Evolutionary conservation across 1,140 invertebrate genomes (phyloP), one percentile per base, ranked within the genome.

Genomic region (Neelides sp.): DNA sequence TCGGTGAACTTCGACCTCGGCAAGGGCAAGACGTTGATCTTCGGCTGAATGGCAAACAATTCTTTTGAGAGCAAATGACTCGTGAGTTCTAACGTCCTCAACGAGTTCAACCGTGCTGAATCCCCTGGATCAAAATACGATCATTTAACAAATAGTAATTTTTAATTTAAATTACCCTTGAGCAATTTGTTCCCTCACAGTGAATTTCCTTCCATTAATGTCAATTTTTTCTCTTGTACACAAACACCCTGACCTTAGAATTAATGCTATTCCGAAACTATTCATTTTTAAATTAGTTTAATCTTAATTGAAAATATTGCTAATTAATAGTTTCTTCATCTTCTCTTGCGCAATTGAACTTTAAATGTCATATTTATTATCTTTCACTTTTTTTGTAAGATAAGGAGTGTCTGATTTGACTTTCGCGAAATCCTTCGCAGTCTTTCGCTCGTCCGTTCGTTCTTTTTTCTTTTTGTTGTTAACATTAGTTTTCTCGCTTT

Each of bases 101-200:
- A 83, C 78, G 53, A 90, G 68, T 60, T 82, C 78, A 47, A 91
- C 83, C 50, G 78, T 78, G 64, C 85, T 88, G 63, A 90, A 90
- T 17, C 85, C 86, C 22, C 86, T 89, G 64, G 52, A 76, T 71
- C 60, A 48, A 62, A 61, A 53, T 17, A 20, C 40, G 32, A 39
- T 13, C 28, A 30, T 30, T 44, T 36, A 2, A 32, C 2, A 13
- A 46, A 47, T n/a, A 39, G 15, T 22, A 52, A 37, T 7, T 2
- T 45, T 20, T 47, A 50, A 45, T 7, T 30, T 51, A 17, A 65
- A 66, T 75, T 76, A 83, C 83, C 85, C 85, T 69, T 85, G 78
- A 44, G 82, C 85, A 27, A 88, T 70, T 57, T 77, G 69, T 62
- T 83, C 82, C 20, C 76, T 70, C 17, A 86, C 69, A 52, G 68